Base-by-base conservation (phyloP, 1,140 invertebrate species). In the Elymnias hypermnestra region DNA sequence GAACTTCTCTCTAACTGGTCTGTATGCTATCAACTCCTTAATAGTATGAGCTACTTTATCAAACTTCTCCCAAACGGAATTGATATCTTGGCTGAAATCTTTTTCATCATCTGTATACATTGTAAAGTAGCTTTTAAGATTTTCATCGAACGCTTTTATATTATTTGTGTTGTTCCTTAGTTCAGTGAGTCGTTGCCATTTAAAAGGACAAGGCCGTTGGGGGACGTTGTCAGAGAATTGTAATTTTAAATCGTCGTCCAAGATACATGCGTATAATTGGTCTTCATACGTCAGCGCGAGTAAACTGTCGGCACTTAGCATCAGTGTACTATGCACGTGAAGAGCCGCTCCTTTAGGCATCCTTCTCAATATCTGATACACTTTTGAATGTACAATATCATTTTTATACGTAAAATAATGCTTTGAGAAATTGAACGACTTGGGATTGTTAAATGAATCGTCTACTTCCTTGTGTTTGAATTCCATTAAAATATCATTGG, bases 301-400 rank as follows among this genome's bases (percentile, higher is more conserved):
- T 17, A 95, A 56, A 66, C 89, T 93, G 18, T 92, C 88, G 0
- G 85, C 71, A 3, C 90, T 90, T 0, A 89, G 89, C 31, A 92
- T 86, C 0, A 92, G 87, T 0, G 89, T 87, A 45, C 93, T 91
- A 56, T 95, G 94, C 0, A 89, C 72, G 55, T 95, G 94, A 0
- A 95, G 78, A 0, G 90, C 89, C 0, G 88, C 90, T 6, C 93
- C 94, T 87, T 92, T 92, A 6, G 92, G 92, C 87, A 94, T 90
- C 18, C 78, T 75, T 40, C 87, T 77, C 9, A 95, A 89, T 6
- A 94, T 89, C 29, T 90, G 67, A 47, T 92, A 95, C 0, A 95
- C 89, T 26, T 88, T 65, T 0, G 93, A 93, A 4, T 87, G 69
- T 7, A 91, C 87, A 23, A 95, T 93, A 5, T 89, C 38, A 0